Evolutionary conservation across 2,888 invertebrate species (phyloP).

Genomic region (Folsomia manolachei): DNA sequence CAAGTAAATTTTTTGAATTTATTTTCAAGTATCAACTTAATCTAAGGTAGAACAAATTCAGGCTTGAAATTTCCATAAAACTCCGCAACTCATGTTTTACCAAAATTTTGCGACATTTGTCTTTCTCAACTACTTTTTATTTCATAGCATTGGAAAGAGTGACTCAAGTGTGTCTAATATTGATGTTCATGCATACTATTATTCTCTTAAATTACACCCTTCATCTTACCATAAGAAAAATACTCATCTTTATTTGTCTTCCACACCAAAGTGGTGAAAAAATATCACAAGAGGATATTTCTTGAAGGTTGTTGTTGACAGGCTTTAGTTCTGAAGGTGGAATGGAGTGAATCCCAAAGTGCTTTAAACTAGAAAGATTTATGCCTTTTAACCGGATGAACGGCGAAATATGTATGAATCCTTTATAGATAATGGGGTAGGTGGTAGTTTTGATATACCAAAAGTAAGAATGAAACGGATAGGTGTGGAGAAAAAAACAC

Average conservation of each 20-base stretch:
- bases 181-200: slow-evolving; percentile 9
- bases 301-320: no score
- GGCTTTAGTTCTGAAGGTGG: background rate
- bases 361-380: slow-evolving; percentile 3
- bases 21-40: no score
- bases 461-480: no score
- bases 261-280: background rate
- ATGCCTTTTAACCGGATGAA: slow-evolving; percentile 1
- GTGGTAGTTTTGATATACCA: no score
- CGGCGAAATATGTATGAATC: slow-evolving; percentile 1
- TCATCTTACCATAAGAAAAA: background rate
- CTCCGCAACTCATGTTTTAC: background rate
- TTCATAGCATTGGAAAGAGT: background rate
- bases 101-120: no score
- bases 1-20: no score
- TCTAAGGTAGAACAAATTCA: no score
- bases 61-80: no score
- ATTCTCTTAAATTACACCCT: background rate
- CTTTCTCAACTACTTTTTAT: no score
- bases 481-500: no score
- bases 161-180: slow-evolving; percentile 11
- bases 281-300: background rate
- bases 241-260: slow-evolving; percentile 13
- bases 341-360: background rate
- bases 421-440: background rate